phyloP scores from a whole-genome alignment of 2,888 invertebrate species.

The Hirtodrosophila trivittata region DNA sequence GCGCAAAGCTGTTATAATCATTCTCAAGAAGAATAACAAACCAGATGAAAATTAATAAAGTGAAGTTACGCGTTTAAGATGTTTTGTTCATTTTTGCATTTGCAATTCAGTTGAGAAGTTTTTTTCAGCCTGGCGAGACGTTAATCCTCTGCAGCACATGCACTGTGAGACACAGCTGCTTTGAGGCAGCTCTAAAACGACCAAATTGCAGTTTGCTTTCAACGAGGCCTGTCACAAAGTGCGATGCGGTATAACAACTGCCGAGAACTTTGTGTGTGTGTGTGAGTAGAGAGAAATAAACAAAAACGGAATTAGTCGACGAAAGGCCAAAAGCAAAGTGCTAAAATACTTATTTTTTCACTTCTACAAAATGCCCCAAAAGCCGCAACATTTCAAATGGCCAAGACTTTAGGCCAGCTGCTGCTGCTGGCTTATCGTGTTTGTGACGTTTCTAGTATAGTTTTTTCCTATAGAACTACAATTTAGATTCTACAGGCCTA shows the following conservation, averaged over 20 bases:
- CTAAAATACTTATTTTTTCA: slow-evolving; percentile 60
- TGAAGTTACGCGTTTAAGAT: too few relatives aligned
- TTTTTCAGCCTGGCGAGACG: slow-evolving; percentile 36
- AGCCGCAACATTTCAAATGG: slow-evolving; percentile 69
- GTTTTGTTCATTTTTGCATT: too few relatives aligned
- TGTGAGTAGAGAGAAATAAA: slow-evolving; percentile 34
- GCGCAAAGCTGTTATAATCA: too few relatives aligned
- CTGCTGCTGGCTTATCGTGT: slow-evolving; percentile 39
- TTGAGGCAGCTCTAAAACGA: slow-evolving; percentile 50
- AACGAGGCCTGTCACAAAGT: slow-evolving; percentile 48
- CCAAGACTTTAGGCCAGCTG: slow-evolving; percentile 51
- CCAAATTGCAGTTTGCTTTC: slow-evolving; percentile 66
- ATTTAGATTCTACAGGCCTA: neutral
- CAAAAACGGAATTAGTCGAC: slow-evolving; percentile 75
- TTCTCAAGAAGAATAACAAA: too few relatives aligned
- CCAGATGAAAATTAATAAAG: too few relatives aligned
- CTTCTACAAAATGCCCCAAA: slow-evolving; percentile 24
- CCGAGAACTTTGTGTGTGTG: slow-evolving; percentile 4
- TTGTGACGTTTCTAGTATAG: slow-evolving; percentile 27
- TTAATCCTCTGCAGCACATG: slow-evolving; percentile 63
- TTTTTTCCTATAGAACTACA: slow-evolving; percentile 1
- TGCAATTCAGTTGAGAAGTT: neutral
- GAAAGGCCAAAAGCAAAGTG: slow-evolving; percentile 66
- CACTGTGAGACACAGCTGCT: slow-evolving; percentile 58
- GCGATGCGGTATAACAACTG: slow-evolving; percentile 53